Evolutionary conservation across 2,888 invertebrate genomes (phyloP).

Genomic region (Netelia fuscicornis): DNA sequence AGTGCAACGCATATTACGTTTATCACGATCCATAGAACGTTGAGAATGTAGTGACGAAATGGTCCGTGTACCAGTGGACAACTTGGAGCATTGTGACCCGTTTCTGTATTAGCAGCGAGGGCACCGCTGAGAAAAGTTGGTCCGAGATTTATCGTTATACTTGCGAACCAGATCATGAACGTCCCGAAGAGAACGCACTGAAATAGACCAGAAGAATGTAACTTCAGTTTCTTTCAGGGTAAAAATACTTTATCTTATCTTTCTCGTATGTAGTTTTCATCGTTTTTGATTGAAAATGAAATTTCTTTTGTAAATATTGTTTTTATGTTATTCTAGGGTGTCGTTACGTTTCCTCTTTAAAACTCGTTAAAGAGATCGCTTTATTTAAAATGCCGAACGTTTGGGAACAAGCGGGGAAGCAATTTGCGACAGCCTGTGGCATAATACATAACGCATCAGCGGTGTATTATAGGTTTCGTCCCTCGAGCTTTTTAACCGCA

Average conservation of each 20-base stretch:
- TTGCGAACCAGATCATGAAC: conserved; percentile 97
- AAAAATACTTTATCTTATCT: neutral
- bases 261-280: neutral
- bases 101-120: conserved; percentile 92
- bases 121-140: conserved; percentile 94
- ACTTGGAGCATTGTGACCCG: conserved; percentile 91
- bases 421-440: neutral
- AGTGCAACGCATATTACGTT: conserved; percentile 93
- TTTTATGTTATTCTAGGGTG: no score
- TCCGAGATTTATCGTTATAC: conserved; percentile 95
- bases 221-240: no score
- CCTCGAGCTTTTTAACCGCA: conserved; percentile 51
- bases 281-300: neutral
- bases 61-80: conserved; percentile 95
- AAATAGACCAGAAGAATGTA: conserved; percentile 59
- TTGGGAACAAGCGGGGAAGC: neutral
- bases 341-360: no score
- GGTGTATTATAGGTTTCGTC: neutral
- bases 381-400: neutral
- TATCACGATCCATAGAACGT: conserved; percentile 95
- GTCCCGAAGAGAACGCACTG: conserved; percentile 96
- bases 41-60: conserved; percentile 95
- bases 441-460: conserved; percentile 35
- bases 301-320: neutral
- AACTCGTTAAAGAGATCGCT: no score